Conservation (phyloP, 2,888 invertebrate genomes). For the Odontomyia ornata region DNA sequence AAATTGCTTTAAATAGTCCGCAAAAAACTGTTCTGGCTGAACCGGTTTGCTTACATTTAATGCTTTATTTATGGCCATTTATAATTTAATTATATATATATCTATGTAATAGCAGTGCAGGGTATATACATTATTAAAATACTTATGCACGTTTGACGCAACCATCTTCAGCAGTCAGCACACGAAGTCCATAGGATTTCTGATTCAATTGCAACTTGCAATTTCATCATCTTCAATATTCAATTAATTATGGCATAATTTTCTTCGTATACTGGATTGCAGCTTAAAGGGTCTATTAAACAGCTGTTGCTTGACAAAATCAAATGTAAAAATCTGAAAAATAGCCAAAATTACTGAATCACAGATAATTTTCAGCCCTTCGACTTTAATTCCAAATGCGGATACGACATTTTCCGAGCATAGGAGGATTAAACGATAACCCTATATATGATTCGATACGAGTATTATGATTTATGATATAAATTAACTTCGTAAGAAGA, state of each 20-base stretch:
- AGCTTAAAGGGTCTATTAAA: too few species aligned
- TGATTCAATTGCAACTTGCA: background rate
- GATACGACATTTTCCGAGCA: too few species aligned
- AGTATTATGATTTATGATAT: too few species aligned
- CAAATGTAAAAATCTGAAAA: too few species aligned
- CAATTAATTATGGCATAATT: background rate
- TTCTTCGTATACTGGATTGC: too few species aligned
- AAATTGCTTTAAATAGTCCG: slow-evolving; percentile 20
- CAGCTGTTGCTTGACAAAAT: too few species aligned
- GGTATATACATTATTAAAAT: background rate
- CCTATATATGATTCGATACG: too few species aligned
- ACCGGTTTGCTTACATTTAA: background rate
- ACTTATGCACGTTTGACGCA: background rate
- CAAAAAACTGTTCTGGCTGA: background rate
- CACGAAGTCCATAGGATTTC: background rate
- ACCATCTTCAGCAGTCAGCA: background rate
- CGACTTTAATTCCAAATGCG: too few species aligned
- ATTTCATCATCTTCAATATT: background rate
- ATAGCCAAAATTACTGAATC: too few species aligned
- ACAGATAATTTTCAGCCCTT: too few species aligned
- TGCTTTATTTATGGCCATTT: background rate
- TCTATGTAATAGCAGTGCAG: background rate
- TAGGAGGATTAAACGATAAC: too few species aligned
- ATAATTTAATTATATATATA: background rate
- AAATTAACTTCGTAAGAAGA: too few species aligned